Base-by-base conservation (phyloP, 2,113 vertebrate species). In the Apistogramma diplotaenia region DNA sequence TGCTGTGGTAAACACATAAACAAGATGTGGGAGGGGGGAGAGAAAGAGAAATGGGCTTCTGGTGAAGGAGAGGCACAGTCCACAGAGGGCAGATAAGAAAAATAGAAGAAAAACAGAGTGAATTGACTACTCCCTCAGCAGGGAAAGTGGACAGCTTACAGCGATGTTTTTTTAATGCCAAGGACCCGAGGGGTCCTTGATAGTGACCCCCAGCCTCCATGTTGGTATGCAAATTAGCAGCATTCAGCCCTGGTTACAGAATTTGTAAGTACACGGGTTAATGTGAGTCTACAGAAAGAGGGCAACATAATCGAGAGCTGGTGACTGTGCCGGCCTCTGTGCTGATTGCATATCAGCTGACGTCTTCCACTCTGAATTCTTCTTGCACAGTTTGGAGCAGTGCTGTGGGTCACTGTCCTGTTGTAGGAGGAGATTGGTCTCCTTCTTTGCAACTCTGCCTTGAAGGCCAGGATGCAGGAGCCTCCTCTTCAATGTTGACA, bases 1-100 rank as follows among this genome's bases (percentile, higher is more conserved):
- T 70, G 87, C 51, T 74, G 84, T 76, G 83, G 87, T 84, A 91
- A 93, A 93, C 89, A 91, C 87, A 91, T 90, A 91, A 92, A 93
- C 85, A 90, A 91, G 89, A 80, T 58, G 2, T 0, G 0, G 0
- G 77, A 76, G 43, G 62, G 78, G 51, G n/a, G 12, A n/a, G n/a
- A n/a, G 67, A 72, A 71, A 79, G 84, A 87, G 85, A 91, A 89
- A 88, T 59, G 29, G 80, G 81, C 83, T 70, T 82, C 88, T 83
- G 49, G 55, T 79, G 86, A 91, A 91, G 88, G 87, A 89, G 83
- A 93, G 74, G 76, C 80, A 35, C 59, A 62, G 85, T 85, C 86
- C 79, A 79, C 87, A 77, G 87, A 90, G 89, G 83, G 78, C 77
- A 82, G 85, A 83, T 83, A 82, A 70, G 65, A 89, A 82, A 70